A percentile compares a stretch with the other conserved stretches of the same genome.
phyloP scores from a whole-genome alignment of 2,888 invertebrate genomes.

The Lepidocyrtoides sp. region DNA sequence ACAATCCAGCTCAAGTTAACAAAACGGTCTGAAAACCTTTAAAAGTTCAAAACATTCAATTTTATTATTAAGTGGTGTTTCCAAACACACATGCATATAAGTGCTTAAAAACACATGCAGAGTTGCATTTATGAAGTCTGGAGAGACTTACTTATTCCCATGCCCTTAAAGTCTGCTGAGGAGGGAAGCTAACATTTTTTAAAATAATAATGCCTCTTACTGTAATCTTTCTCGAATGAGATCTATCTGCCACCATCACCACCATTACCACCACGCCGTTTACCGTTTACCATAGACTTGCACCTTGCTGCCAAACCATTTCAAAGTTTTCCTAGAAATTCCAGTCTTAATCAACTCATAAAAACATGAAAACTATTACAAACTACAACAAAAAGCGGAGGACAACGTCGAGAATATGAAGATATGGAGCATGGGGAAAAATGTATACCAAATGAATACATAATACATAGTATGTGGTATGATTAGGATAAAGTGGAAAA shows the following conservation, averaged over 20 bases:
- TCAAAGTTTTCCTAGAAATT: slow-evolving; percentile 49
- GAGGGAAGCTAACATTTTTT: too few relatives aligned
- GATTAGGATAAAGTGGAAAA: slow-evolving; percentile 57
- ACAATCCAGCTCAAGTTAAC: too few relatives aligned
- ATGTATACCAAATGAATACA: background rate
- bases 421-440: background rate
- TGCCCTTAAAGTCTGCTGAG: too few relatives aligned
- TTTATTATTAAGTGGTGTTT: too few relatives aligned
- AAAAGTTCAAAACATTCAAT: too few relatives aligned
- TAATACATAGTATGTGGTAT: slow-evolving; percentile 40
- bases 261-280: slow-evolving; percentile 39
- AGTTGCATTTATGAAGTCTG: too few relatives aligned
- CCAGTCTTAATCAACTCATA: slow-evolving; percentile 49
- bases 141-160: too few relatives aligned
- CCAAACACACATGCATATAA: too few relatives aligned
- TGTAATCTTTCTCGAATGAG: slow-evolving; percentile 21
- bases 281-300: background rate
- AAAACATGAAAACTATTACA: slow-evolving; percentile 51
- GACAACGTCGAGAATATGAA: background rate
- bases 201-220: background rate
- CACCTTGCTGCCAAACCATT: background rate
- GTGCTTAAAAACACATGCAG: too few relatives aligned
- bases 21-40: too few relatives aligned
- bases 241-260: slow-evolving; percentile 55
- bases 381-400: slow-evolving; percentile 49